These are phyloP conservation scores for Simalia tracyae DNA, from an alignment of 2,797 vertebrate genomes.

Conservation along the genomic window DNA sequence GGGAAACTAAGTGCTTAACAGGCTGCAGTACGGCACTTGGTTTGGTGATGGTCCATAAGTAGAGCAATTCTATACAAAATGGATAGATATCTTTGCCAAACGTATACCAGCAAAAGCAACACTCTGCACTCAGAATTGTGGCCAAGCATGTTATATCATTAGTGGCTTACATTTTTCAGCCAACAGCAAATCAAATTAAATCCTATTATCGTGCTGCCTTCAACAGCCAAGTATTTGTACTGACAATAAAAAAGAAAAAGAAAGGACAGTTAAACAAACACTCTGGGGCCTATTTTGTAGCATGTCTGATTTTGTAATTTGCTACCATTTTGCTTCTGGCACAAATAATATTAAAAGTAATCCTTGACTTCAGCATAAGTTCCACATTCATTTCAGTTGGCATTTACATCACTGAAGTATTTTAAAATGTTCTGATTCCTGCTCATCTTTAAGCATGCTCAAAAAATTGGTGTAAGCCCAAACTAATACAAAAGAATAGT, in stretches of 20 bases:
- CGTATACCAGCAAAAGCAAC: not conserved
- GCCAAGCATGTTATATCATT: not conserved
- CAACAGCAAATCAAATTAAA: constrained; percentile 27
- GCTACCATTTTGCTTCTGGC: not conserved
- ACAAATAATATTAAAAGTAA: constrained; percentile 8
- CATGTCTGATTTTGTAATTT: not conserved
- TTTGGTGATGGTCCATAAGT: not conserved
- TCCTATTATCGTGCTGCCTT: not conserved
- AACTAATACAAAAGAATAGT: not conserved
- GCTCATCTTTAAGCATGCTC: not conserved
- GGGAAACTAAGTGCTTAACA: not conserved
- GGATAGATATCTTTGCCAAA: not conserved
- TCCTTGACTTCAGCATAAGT: not conserved
- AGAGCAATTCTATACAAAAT: not conserved
- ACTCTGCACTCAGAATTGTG: not conserved
- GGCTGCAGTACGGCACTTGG: not conserved
- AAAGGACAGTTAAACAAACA: constrained; percentile 29
- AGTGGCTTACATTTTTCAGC: not conserved
- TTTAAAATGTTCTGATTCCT: not conserved
- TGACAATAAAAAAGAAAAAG: not conserved
- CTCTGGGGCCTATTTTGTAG: not conserved
- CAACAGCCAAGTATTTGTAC: not conserved
- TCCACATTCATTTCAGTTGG: not conserved
- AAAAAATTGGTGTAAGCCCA: not conserved
- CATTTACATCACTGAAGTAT: not conserved